Percentiles rank a stretch among this genome's conserved stretches.
Evolutionary conservation across 2,113 vertebrate genomes (phyloP).

Genomic region (Felis chaus): DNA sequence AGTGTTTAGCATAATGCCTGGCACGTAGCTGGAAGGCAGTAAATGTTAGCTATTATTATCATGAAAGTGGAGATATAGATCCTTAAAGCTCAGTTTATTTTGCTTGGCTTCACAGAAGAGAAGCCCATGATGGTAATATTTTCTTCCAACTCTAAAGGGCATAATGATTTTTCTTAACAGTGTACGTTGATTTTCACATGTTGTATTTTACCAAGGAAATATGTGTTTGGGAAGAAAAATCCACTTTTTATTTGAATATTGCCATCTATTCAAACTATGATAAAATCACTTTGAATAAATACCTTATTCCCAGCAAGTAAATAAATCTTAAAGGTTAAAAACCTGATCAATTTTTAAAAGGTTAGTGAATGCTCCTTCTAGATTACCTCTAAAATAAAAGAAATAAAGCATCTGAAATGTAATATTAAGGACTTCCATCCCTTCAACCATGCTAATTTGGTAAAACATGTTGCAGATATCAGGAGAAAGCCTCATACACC

Average conservation of each 20-base stretch:
- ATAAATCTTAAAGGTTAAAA: conserved; percentile 60
- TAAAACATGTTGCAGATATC: neutral
- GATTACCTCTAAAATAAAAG: neutral
- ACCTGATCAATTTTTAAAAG: conserved; percentile 16
- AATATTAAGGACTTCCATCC: neutral
- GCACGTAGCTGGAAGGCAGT: neutral
- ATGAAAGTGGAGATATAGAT: neutral
- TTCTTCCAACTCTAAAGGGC: neutral
- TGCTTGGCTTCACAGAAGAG: neutral
- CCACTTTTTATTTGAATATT: conserved; percentile 41
- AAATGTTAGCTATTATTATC: neutral
- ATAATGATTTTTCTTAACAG: neutral
- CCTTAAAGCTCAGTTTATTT: neutral
- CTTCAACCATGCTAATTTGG: neutral
- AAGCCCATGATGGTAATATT: neutral
- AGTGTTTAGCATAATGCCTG: neutral
- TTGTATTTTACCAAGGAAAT: neutral
- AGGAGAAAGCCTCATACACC: neutral
- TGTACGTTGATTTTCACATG: neutral
- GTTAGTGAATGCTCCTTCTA: neutral
- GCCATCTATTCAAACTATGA: neutral
- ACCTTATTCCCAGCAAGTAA: conserved; percentile 32
- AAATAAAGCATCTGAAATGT: neutral
- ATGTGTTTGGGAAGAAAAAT: neutral
- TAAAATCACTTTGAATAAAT: conserved; percentile 58